Evolutionary conservation across 2,113 vertebrate species (phyloP), one percentile per base, ranked within the genome.

Genomic region (Catharus fuscescens): DNA sequence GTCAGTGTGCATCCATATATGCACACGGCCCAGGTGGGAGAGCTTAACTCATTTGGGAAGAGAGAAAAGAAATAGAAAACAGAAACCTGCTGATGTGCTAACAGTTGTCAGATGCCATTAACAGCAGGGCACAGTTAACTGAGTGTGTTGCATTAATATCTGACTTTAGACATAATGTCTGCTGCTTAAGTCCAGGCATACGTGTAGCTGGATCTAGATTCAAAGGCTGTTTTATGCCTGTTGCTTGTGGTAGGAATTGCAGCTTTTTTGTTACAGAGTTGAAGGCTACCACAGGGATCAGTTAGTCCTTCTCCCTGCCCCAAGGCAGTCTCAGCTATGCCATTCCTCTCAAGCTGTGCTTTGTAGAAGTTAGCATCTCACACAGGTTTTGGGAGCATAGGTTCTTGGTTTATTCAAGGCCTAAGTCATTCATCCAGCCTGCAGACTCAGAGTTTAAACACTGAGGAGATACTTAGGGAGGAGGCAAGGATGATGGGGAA

Each of bases 21-120:
- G 3, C 65, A 15, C 26, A n/a, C 42, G 20, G 29, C 38, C 18
- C 47, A 26, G 86, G 36, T 40, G 86, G 85, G 64, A 80, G 47
- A 56, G 69, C 60, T 73, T 52, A 86, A 73, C 60, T 90, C 62
- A 24, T 86, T 87, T 95, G 48, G 12, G 18, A 44, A 72, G 56
- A 40, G 24, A 36, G 59, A 59, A 93, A 23, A 90, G 69, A 50
- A 83, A 59, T 3, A 45, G 76, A 38, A 93, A 86, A 14, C 50
- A 72, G 74, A 69, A 80, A 53, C 77, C 83, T 47, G 52, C 81
- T 86, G 91, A 36, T 82, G 38, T 59, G 64, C 59, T 91, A 77
- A 40, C 76, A 19, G 45, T 88, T 88, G 66, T 93, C 92, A 92
- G 78, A 60, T 36, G 67, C 44, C 71, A 19, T 90, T 73, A 93